Base-by-base conservation (phyloP, 1,140 invertebrate species). In the Drosophila bipectinata region DNA sequence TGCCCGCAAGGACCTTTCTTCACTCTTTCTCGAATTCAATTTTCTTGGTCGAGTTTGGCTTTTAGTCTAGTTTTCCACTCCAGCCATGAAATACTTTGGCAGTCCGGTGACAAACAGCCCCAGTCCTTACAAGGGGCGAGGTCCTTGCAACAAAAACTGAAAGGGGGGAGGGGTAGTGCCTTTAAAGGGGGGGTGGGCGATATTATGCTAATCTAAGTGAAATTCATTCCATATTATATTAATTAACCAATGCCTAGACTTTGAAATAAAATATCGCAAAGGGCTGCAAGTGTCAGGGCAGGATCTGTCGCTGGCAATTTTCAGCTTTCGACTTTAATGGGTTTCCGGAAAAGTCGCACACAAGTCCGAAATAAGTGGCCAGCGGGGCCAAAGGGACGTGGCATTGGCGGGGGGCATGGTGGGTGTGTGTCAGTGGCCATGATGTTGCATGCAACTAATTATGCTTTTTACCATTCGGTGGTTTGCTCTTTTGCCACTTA, bases 401-500 rank as follows among this genome's bases (percentile, higher is more conserved):
- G 24, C 3, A 34, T 18, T 24, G 44, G 26, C 26, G 26, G 26
- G 6, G 21, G 37, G 41, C 3, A n/a, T 24, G 26, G 41, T 21
- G 60, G 30, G 37, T 34, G 39, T 32, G 58, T 68, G 62, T 69
- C 62, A 69, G 63, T 69, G 53, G 64, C 71, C 47, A 57, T 64
- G 57, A 61, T 76, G 61, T 80, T 71, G 66, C 77, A 80, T 84
- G 81, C 81, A 84, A 87, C 77, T 81, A 84, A 87, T 84, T 84
- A 84, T 84, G 77, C 72, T 85, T 81, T 81, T 74, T 81, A 73
- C 57, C 54, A 87, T 87, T 81, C 69, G 73, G 60, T 87, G 78
- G 82, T 77, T 87, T 81, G 81, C 81, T 77, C 81, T 85, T 87
- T 87, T 81, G 78, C 83, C 81, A 85, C 78, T 85, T 77, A 66